Evolutionary conservation across 2,113 vertebrate species (phyloP), one percentile per base, ranked within the genome.

Genomic region (Engystomops pustulosus): DNA sequence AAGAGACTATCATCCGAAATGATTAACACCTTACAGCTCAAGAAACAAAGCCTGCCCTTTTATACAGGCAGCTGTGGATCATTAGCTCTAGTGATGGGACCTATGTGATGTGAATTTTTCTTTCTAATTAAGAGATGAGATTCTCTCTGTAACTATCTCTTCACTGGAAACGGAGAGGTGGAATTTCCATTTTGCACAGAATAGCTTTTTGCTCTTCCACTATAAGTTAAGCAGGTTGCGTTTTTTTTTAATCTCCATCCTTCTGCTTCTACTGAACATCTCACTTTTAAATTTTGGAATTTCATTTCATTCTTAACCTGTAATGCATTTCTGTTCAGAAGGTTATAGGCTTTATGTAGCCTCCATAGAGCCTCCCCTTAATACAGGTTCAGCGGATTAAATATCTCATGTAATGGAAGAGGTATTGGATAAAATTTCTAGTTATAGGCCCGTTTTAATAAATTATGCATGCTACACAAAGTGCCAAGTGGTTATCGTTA

Each of bases 41-140:
- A 90, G 88, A 91, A 89, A 86, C 91, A 92, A 89, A 91, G 89
- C 88, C 89, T 92, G 90, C 91, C 91, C 93, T 94, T 94, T 93
- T 89, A 93, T 88, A 91, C 90, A 90, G 92, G 89, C 93, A 94
- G 93, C 93, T 93, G 93, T 91, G 92, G 89, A 91, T 93, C 93
- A 93, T 94, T 93, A 94, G 90, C 91, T 91, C 90, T 88, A 92
- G 90, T 92, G 92, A 93, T 91, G 90, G 92, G 90, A 91, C 90
- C 88, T 89, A 86, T 93, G 92, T 93, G 93, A 94, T 93, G 90
- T 91, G 90, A 93, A 93, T 92, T 94, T 94, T 92, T 93, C 91
- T 93, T 94, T 91, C 91, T 93, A 93, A 93, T 94, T 94, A 94
- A 92, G 90, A 92, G 89, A 93, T 17, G 75, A 91, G 88, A 91